These are phyloP conservation scores for Tricholaema leucomelas DNA, from an alignment of 2,113 vertebrate genomes.

Conservation along the genomic window DNA sequence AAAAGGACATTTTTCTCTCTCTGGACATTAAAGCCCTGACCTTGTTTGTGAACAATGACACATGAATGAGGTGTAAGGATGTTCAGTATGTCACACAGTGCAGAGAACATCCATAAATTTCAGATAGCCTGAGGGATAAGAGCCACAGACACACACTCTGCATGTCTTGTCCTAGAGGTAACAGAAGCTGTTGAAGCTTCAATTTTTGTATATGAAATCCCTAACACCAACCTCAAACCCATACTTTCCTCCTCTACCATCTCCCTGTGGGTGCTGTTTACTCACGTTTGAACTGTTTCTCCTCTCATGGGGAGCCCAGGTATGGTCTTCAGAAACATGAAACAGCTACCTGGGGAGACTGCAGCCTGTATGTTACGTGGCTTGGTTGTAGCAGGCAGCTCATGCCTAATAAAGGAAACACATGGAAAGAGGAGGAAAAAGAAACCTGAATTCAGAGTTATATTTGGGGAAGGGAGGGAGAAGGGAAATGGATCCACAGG, in stretches of 20 bases:
- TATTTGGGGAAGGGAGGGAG: not conserved
- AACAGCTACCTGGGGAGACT: not conserved
- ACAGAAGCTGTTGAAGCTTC: not conserved
- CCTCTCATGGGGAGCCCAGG: rapidly evolving
- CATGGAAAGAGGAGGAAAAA: not conserved
- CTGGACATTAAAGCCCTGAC: not conserved
- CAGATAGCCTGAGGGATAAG: not conserved
- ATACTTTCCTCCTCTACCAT: not conserved
- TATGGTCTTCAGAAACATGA: not conserved
- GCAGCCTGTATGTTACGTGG: too few species aligned
- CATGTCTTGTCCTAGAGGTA: not conserved
- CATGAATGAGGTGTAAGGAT: not conserved
- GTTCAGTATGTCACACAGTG: not conserved
- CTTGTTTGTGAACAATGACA: not conserved
- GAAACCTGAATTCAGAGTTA: not conserved
- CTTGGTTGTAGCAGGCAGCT: rapidly evolving
- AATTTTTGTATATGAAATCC: not conserved
- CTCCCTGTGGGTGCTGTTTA: not conserved
- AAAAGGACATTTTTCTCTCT: not conserved
- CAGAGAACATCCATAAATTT: not conserved
- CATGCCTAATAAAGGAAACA: not conserved
- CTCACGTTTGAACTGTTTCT: not conserved
- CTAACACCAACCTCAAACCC: not conserved
- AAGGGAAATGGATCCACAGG: not conserved
- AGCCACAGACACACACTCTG: not conserved